Conservation (phyloP, 2,113 vertebrate species). For the Myiozetetes cayanensis region DNA sequence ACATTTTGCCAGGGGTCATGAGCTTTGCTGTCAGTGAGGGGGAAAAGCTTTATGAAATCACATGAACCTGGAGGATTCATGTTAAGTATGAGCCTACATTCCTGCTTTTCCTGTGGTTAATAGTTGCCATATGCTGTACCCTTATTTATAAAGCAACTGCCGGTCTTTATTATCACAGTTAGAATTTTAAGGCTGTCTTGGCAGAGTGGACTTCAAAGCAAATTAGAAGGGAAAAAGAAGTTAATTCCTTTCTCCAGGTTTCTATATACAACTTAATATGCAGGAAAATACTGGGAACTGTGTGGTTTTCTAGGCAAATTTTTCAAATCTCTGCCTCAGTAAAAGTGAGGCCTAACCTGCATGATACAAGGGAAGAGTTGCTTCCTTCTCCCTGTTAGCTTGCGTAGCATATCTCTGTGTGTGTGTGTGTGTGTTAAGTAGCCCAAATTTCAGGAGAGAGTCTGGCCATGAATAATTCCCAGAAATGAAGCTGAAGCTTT, state of each 20-base stretch:
- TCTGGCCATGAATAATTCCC: not conserved
- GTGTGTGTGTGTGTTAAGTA: not conserved
- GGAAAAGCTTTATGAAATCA: slow-evolving; percentile 9
- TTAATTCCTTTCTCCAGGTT: not conserved
- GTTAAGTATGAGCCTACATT: not conserved
- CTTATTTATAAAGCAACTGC: not conserved
- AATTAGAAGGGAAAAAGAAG: not conserved
- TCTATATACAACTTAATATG: not conserved
- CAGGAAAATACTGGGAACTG: not conserved
- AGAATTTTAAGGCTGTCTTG: not conserved
- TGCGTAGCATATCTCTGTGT: not conserved
- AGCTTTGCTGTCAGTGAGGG: not conserved
- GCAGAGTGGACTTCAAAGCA: not conserved
- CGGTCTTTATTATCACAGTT: slow-evolving; percentile 4
- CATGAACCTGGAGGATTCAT: not conserved
- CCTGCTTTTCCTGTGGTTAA: not conserved
- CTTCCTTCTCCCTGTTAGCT: not conserved
- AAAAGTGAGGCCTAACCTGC: not conserved
- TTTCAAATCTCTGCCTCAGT: not conserved
- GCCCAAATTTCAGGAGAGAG: not conserved
- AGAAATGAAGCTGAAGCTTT: not conserved
- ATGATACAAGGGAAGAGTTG: not conserved
- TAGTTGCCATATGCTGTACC: not conserved
- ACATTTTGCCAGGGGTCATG: not conserved
- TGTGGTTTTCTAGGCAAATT: not conserved